Evolutionary conservation across 2,888 invertebrate species (phyloP).

Genomic region (Dynastes grantii): DNA sequence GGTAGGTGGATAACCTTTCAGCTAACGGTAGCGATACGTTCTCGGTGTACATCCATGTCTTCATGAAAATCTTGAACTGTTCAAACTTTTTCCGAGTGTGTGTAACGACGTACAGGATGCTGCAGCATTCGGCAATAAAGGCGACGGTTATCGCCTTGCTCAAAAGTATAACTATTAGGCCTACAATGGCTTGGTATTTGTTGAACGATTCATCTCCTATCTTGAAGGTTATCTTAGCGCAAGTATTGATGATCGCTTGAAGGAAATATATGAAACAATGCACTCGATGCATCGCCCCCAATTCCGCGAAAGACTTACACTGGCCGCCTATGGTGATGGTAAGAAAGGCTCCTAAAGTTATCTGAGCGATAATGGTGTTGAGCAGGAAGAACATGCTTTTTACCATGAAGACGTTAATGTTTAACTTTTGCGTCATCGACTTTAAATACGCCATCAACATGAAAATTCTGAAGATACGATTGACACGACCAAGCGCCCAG

Average conservation of each 20-base stretch:
- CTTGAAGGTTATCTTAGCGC: slow-evolving; percentile 8
- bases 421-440: slow-evolving; percentile 50
- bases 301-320: not conserved
- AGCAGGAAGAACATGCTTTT: slow-evolving; percentile 45
- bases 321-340: not conserved
- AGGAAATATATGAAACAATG: slow-evolving; percentile 10
- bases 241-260: slow-evolving; percentile 36
- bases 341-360: slow-evolving; percentile 40
- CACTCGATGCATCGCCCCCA: not conserved
- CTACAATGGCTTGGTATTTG: not conserved
- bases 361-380: slow-evolving; percentile 36
- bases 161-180: slow-evolving; percentile 2
- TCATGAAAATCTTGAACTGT: slow-evolving; percentile 42
- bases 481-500: slow-evolving; percentile 32
- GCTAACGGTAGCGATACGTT: slow-evolving; percentile 41
- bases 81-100: slow-evolving; percentile 38
- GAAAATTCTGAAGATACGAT: slow-evolving; percentile 49
- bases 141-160: slow-evolving; percentile 40
- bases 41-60: slow-evolving; percentile 41
- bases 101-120: slow-evolving; percentile 42
- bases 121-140: slow-evolving; percentile 48
- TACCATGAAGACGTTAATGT: slow-evolving; percentile 51
- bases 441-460: slow-evolving; percentile 42
- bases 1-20: slow-evolving; percentile 39
- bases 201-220: not conserved